These are phyloP conservation scores for Amblyopsis rosae DNA, from an alignment of 2,113 vertebrate genomes.

Conservation along the genomic window DNA sequence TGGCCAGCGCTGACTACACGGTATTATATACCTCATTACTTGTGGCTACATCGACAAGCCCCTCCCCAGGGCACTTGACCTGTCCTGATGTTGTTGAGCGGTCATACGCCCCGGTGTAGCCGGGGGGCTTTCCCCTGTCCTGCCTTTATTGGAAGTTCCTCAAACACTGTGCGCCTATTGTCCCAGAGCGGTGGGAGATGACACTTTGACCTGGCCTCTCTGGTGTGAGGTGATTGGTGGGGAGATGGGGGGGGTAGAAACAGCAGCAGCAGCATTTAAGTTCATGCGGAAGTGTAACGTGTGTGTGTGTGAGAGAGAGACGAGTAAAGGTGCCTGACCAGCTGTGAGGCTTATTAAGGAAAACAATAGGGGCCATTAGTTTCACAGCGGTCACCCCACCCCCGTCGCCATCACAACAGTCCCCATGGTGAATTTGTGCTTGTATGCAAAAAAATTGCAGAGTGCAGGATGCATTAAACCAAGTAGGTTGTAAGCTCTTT, in stretches of 20 bases:
- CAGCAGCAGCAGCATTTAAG: background rate
- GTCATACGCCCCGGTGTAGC: no score
- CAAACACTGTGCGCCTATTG: background rate
- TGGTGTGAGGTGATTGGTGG: background rate
- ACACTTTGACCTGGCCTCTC: background rate
- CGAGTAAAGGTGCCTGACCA: conserved; percentile 19
- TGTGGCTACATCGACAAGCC: background rate
- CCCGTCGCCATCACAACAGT: background rate
- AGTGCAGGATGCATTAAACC: no score
- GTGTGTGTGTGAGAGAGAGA: background rate
- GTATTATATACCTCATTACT: no score
- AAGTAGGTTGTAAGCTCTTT: no score
- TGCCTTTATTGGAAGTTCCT: background rate
- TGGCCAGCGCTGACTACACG: no score
- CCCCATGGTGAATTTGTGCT: no score
- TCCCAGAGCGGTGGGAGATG: background rate
- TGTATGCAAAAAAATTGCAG: no score
- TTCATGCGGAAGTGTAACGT: background rate
- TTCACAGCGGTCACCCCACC: conserved; percentile 7
- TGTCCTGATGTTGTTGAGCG: background rate
- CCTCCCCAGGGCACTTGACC: background rate
- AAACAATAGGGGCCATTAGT: conserved; percentile 43
- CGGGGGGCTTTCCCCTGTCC: background rate
- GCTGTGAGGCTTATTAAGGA: conserved; percentile 55
- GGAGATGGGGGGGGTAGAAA: background rate